These are phyloP conservation scores for Nezara viridula DNA, from an alignment of 2,888 invertebrate genomes.

Conservation along the genomic window DNA sequence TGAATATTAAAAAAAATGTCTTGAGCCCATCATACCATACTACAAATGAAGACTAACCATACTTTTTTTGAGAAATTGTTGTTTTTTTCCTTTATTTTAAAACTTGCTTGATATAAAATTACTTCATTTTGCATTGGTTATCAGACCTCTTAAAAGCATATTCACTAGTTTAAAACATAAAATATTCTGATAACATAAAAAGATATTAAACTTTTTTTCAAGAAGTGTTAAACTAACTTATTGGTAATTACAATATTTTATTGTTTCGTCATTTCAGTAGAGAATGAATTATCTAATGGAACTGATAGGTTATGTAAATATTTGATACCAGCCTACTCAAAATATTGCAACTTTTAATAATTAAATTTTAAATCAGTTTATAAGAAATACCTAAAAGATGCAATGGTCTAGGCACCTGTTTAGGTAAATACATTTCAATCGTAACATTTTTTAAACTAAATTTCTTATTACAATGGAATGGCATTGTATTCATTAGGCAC, in stretches of 20 bases:
- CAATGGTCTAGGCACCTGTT: background rate
- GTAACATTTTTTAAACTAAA: background rate
- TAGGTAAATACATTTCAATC: slow-evolving; percentile 10
- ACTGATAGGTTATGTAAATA: background rate
- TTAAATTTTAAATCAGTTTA: background rate
- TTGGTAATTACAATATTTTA: background rate
- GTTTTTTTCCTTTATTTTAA: too few species aligned
- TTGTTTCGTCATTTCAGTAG: background rate
- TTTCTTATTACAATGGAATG: background rate
- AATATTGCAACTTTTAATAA: background rate
- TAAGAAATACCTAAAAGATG: background rate
- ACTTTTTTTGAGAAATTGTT: too few species aligned
- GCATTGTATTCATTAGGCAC: background rate
- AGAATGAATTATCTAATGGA: background rate
- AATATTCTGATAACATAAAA: too few species aligned
- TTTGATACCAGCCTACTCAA: background rate
- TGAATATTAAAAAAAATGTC: too few species aligned
- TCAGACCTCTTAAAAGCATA: too few species aligned
- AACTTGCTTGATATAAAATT: too few species aligned
- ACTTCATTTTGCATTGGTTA: too few species aligned
- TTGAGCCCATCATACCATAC: too few species aligned
- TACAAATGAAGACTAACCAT: too few species aligned
- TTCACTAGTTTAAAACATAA: too few species aligned
- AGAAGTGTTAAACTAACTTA: background rate
- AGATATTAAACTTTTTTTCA: too few species aligned